A percentile compares a stretch with the other conserved stretches of the same genome.
Evolutionary conservation across 2,113 vertebrate species (phyloP).

Genomic region (Lycaon pictus): DNA sequence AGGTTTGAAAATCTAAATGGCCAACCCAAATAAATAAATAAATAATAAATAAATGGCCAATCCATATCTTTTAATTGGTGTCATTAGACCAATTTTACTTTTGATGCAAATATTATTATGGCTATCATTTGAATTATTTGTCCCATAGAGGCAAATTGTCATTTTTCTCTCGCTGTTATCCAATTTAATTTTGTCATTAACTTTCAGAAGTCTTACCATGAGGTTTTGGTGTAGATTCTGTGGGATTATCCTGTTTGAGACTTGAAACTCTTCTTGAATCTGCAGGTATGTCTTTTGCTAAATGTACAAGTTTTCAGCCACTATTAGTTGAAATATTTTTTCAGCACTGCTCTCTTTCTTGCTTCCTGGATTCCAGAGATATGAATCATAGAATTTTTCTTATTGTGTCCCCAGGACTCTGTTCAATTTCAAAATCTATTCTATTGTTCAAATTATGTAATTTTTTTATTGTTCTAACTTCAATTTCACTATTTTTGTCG

Average conservation of each 20-base stretch:
- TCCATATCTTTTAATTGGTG: not conserved
- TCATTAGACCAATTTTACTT: not conserved
- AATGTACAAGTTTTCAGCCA: not conserved
- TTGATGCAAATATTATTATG: not conserved
- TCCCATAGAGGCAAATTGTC: not conserved
- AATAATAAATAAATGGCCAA: not conserved
- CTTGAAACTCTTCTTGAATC: not conserved
- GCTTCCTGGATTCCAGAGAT: not conserved
- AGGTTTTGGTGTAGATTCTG: not conserved
- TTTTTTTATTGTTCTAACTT: not conserved
- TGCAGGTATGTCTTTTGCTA: not conserved
- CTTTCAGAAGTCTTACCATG: not conserved
- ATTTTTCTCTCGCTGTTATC: not conserved
- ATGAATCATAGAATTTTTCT: not conserved
- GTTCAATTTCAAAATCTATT: conserved; percentile 12
- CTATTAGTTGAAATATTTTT: not conserved
- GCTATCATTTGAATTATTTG: not conserved
- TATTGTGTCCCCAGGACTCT: not conserved
- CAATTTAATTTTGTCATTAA: not conserved
- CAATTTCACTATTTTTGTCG: not conserved
- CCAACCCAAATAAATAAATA: not conserved
- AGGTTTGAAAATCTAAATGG: not conserved
- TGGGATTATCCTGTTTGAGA: not conserved
- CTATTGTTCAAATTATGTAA: not conserved
- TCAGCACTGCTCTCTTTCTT: not conserved